Conservation (phyloP, 2,797 vertebrate genomes). For the Myoxocephalus aenaeus region DNA sequence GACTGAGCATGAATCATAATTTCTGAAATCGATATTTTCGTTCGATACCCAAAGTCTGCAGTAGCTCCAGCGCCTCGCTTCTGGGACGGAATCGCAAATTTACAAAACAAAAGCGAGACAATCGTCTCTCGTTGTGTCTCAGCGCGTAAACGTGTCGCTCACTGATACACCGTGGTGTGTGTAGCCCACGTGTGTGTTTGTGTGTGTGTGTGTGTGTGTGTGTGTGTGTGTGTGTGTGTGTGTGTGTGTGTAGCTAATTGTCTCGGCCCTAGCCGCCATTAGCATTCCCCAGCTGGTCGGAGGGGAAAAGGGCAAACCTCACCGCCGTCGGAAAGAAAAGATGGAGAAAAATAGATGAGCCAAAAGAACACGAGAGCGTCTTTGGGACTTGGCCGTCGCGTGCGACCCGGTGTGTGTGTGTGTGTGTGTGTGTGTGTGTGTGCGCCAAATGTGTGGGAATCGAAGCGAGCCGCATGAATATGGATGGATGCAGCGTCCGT, state of each 20-base stretch:
- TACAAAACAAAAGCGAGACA: slow-evolving; percentile 23
- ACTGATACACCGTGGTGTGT: neutral
- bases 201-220: too few species aligned
- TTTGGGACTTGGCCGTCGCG: slow-evolving; percentile 27
- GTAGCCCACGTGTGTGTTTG: too few species aligned
- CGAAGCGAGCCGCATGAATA: slow-evolving; percentile 42
- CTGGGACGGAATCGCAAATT: too few species aligned
- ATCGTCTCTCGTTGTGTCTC: slow-evolving; percentile 17
- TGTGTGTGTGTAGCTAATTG: slow-evolving; percentile 39
- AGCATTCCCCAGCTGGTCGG: slow-evolving; percentile 53
- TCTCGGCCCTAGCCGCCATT: slow-evolving; percentile 39
- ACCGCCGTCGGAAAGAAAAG: slow-evolving; percentile 23
- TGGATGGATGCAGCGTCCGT: slow-evolving; percentile 3
- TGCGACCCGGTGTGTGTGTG: neutral
- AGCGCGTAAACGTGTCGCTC: slow-evolving; percentile 2
- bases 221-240: too few species aligned
- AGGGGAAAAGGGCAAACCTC: slow-evolving; percentile 51
- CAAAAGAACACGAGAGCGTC: slow-evolving; percentile 50
- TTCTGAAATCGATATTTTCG: neutral
- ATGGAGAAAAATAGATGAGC: slow-evolving; percentile 48
- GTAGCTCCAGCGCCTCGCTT: too few species aligned
- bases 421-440: slow-evolving; percentile 8
- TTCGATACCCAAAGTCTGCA: neutral
- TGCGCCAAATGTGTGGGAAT: slow-evolving; percentile 6
- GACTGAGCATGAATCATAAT: neutral